A percentile compares a stretch with the other conserved stretches of the same genome.
Evolutionary conservation across 1,140 invertebrate species (phyloP).

Genomic region (Drosophila tropicalis): DNA sequence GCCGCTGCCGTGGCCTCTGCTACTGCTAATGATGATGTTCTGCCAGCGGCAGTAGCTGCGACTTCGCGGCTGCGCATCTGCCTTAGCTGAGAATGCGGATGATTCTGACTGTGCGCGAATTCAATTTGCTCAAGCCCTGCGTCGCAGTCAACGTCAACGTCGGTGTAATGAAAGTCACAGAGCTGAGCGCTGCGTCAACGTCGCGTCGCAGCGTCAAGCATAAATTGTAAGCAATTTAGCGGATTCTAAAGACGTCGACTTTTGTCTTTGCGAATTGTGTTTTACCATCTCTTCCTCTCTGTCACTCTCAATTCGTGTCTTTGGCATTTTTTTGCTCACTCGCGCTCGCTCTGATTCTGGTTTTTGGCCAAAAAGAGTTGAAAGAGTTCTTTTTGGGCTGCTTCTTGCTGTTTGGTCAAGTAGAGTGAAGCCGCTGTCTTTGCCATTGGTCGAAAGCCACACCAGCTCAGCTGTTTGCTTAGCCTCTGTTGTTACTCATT

Average conservation of each 20-base stretch:
- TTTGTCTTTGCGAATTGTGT: conserved; percentile 70
- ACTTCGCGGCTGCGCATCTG: conserved; percentile 43
- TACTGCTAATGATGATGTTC: conserved; percentile 59
- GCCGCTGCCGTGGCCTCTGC: conserved; percentile 41
- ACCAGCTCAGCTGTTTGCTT: conserved; percentile 62
- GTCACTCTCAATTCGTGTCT: not conserved
- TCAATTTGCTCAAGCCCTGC: conserved; percentile 53
- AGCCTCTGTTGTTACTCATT: conserved; percentile 37
- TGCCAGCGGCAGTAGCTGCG: conserved; percentile 20
- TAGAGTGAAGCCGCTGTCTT: conserved; percentile 50
- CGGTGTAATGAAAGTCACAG: conserved; percentile 19
- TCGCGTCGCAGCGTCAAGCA: conserved; percentile 32
- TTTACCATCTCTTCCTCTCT: conserved; percentile 49
- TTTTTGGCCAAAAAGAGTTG: conserved; percentile 61
- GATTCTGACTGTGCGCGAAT: conserved; percentile 55
- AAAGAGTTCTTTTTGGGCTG: conserved; percentile 44
- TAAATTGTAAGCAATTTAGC: conserved; percentile 55
- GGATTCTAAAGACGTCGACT: conserved; percentile 58
- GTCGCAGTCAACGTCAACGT: conserved; percentile 8
- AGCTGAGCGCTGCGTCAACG: not conserved
- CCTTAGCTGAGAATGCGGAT: conserved; percentile 38
- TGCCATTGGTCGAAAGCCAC: conserved; percentile 55
- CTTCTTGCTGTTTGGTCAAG: conserved; percentile 58
- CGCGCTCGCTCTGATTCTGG: conserved; percentile 51
- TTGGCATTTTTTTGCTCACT: conserved; percentile 9